These are phyloP conservation scores for Acrobasis consociella DNA, from an alignment of 2,888 invertebrate genomes.

Conservation along the genomic window DNA sequence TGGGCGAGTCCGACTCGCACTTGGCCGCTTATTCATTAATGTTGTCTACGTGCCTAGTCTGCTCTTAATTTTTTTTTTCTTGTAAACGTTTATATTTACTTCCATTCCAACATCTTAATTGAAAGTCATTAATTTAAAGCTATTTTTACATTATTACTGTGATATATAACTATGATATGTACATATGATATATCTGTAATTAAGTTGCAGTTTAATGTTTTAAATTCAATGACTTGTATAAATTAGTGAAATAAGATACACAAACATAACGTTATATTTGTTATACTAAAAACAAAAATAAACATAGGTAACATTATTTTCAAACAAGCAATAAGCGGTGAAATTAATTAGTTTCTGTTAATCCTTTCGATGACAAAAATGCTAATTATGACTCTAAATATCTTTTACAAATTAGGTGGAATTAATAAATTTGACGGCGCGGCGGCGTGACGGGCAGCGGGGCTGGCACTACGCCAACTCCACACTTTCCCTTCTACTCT, in stretches of 20 bases:
- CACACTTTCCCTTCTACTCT: slow-evolving; percentile 64
- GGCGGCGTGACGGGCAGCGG: slow-evolving; percentile 60
- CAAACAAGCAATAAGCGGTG: slow-evolving; percentile 39
- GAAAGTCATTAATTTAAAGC: slow-evolving; percentile 1
- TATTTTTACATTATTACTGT: background rate
- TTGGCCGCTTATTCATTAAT: too few species aligned
- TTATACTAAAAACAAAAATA: slow-evolving; percentile 9
- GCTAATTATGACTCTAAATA: slow-evolving; percentile 70
- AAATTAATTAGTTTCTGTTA: slow-evolving; percentile 58
- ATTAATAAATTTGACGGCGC: slow-evolving; percentile 69
- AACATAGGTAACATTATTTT: slow-evolving; percentile 35
- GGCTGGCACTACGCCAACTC: slow-evolving; percentile 65
- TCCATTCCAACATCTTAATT: background rate
- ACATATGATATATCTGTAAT: background rate
- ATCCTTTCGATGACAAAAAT: slow-evolving; percentile 71
- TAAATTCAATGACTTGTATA: background rate
- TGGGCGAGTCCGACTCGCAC: too few species aligned
- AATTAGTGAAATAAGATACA: background rate
- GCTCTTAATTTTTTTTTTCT: slow-evolving; percentile 9
- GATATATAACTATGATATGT: background rate
- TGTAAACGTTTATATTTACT: background rate
- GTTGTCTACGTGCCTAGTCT: slow-evolving; percentile 15
- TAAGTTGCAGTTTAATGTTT: too few species aligned
- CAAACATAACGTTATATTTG: background rate
- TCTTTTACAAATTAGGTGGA: slow-evolving; percentile 68